Conservation (phyloP, 2,797 vertebrate genomes). For the Micromesistius poutassou region DNA sequence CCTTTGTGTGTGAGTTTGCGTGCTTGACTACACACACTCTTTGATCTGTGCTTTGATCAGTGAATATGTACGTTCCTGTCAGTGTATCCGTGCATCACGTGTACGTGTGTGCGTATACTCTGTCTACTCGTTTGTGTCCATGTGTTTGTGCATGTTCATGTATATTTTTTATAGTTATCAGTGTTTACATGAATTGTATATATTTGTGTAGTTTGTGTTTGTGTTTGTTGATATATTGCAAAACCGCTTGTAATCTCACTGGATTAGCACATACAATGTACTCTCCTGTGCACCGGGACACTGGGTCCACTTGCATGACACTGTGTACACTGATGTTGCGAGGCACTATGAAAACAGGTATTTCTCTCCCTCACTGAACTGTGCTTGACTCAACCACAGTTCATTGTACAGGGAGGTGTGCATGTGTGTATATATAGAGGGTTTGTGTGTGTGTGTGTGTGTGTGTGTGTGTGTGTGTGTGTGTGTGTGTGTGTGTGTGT, state of each 20-base stretch:
- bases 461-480: not conserved
- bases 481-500: not conserved
- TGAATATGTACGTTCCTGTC: too few relatives aligned
- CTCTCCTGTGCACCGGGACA: not conserved
- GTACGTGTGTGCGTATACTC: not conserved
- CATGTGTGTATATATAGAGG: not conserved
- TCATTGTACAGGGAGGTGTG: conserved; percentile 8
- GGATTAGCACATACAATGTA: not conserved
- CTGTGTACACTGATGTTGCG: not conserved
- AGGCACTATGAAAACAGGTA: not conserved
- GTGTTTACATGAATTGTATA: not conserved
- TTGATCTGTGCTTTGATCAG: not conserved
- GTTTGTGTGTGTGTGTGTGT: not conserved
- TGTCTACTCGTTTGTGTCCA: too few relatives aligned
- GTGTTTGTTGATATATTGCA: not conserved
- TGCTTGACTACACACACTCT: not conserved
- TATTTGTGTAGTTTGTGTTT: not conserved
- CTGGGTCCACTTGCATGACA: not conserved
- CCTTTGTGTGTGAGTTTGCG: not conserved
- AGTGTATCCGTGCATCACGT: not conserved
- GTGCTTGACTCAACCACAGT: conserved; percentile 35
- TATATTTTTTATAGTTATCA: not conserved
- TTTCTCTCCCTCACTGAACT: conserved; percentile 10
- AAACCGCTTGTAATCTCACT: not conserved
- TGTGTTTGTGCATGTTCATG: not conserved